Percentiles rank a stretch among this genome's conserved stretches.
These are phyloP conservation scores for Helostoma temminkii DNA, from an alignment of 2,797 vertebrate species.

Conservation along the genomic window DNA sequence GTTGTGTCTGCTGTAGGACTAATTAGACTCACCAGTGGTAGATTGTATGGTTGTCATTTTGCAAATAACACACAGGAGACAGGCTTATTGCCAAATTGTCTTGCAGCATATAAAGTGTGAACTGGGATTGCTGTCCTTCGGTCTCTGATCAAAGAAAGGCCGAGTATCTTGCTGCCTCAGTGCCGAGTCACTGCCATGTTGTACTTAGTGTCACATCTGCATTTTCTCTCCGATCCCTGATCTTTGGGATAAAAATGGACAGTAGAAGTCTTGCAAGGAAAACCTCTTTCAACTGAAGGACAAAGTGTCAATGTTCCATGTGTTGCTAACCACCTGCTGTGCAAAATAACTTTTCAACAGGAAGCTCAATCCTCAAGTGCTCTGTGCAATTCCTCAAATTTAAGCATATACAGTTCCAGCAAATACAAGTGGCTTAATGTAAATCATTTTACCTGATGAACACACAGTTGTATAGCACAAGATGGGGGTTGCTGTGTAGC, in stretches of 20 bases:
- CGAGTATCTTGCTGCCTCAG: no score
- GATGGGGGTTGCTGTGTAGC: neutral
- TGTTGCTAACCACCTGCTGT: slow-evolving; percentile 38
- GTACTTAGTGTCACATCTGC: slow-evolving; percentile 49
- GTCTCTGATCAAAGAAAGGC: slow-evolving; percentile 65
- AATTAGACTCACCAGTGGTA: slow-evolving; percentile 64
- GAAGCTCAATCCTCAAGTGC: no score
- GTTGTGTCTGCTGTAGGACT: slow-evolving; percentile 65
- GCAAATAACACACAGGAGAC: slow-evolving; percentile 44
- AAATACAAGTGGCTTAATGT: neutral
- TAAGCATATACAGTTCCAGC: neutral
- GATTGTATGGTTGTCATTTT: slow-evolving; percentile 61
- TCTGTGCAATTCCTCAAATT: neutral
- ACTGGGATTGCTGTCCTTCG: slow-evolving; percentile 63
- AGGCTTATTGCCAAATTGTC: slow-evolving; percentile 62
- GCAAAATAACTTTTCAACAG: no score
- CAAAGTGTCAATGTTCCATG: slow-evolving; percentile 33
- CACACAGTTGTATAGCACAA: neutral
- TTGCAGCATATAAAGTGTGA: slow-evolving; percentile 71
- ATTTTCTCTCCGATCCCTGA: slow-evolving; percentile 18
- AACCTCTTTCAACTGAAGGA: slow-evolving; percentile 50
- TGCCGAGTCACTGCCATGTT: slow-evolving; percentile 15
- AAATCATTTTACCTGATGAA: neutral
- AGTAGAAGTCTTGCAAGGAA: slow-evolving; percentile 17
- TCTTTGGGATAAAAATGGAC: slow-evolving; percentile 15